Percentiles rank a stretch among this genome's conserved stretches.
These are phyloP conservation scores for Sebastes diploproa DNA, from an alignment of 2,797 vertebrate species.

Conservation along the genomic window DNA sequence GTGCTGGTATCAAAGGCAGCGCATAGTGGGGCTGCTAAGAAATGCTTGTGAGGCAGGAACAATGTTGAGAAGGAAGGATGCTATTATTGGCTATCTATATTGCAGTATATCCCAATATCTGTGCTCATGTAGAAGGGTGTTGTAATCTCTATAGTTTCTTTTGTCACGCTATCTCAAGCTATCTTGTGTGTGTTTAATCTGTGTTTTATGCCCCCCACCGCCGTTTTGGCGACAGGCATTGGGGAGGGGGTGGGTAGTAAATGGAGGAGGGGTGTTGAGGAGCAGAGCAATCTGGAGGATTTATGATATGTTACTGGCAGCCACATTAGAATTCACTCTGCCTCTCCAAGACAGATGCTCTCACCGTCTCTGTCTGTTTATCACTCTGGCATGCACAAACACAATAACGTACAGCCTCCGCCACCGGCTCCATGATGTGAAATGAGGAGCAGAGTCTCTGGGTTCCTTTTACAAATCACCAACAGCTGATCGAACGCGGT, in stretches of 20 bases:
- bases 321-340: slow-evolving; percentile 67
- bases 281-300: slow-evolving; percentile 61
- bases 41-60: slow-evolving; percentile 44
- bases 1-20: slow-evolving; percentile 40
- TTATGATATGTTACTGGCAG: slow-evolving; percentile 70
- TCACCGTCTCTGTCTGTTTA: slow-evolving; percentile 52
- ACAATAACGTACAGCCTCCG: slow-evolving; percentile 19
- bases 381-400: slow-evolving; percentile 52
- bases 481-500: slow-evolving; percentile 55
- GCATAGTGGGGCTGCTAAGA: slow-evolving; percentile 35
- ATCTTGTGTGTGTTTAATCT: slow-evolving; percentile 47
- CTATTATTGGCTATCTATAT: slow-evolving; percentile 26
- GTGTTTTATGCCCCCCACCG: slow-evolving; percentile 2
- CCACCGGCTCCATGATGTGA: slow-evolving; percentile 39
- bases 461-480: slow-evolving; percentile 59
- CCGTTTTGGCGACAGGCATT: slow-evolving; percentile 27
- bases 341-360: slow-evolving; percentile 65
- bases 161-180: slow-evolving; percentile 41
- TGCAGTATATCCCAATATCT: slow-evolving; percentile 19
- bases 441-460: slow-evolving; percentile 51
- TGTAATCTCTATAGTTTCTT: slow-evolving; percentile 50
- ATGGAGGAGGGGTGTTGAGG: slow-evolving; percentile 5
- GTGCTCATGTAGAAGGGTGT: slow-evolving; percentile 6
- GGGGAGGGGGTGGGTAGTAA: slow-evolving; percentile 11
- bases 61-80: slow-evolving; percentile 28